Evolutionary conservation across 2,113 vertebrate species (phyloP).

Genomic region (Struthio camelus): DNA sequence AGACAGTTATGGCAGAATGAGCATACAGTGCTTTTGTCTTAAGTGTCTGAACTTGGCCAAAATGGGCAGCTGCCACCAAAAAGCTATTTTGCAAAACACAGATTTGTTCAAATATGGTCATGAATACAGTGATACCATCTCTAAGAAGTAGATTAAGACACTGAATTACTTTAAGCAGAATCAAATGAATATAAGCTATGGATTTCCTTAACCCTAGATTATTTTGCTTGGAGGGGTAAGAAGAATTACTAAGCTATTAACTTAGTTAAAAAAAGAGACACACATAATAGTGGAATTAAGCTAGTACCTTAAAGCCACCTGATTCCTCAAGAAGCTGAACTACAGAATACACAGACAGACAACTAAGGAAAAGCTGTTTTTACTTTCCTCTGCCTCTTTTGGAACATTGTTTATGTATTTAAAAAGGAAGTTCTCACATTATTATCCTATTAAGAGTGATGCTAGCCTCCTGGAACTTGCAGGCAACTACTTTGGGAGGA

Average conservation of each 20-base stretch:
- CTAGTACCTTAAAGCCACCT: not conserved
- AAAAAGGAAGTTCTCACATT: not conserved
- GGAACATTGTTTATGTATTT: not conserved
- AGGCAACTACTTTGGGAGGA: not conserved
- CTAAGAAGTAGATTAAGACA: not conserved
- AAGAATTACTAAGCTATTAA: not conserved
- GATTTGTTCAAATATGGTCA: no score
- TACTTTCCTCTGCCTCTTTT: no score
- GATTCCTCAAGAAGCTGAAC: not conserved
- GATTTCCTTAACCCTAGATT: not conserved
- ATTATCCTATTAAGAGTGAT: not conserved
- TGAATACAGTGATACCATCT: no score
- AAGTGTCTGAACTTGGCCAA: not conserved
- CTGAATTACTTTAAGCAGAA: not conserved
- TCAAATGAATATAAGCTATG: not conserved
- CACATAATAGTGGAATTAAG: not conserved
- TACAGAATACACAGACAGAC: not conserved
- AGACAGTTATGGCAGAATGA: not conserved
- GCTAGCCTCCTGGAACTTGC: not conserved
- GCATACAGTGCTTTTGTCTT: not conserved
- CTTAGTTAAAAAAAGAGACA: not conserved
- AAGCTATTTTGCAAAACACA: not conserved
- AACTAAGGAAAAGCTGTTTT: not conserved
- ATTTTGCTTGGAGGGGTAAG: not conserved
- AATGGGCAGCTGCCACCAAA: not conserved